Base-by-base conservation (phyloP, 2,113 vertebrate species). In the Meriones unguiculatus region DNA sequence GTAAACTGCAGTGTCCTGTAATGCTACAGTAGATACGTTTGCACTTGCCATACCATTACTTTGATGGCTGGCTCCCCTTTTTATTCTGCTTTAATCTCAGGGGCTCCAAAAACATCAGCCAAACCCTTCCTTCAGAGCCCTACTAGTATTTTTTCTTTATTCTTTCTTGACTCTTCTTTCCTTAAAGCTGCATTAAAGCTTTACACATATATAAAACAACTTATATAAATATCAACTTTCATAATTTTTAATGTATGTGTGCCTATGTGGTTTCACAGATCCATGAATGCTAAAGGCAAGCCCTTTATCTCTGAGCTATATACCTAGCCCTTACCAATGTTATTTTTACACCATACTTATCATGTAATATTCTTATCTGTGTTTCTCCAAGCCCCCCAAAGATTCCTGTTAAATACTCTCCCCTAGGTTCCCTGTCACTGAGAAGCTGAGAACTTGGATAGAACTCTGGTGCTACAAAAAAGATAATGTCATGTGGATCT, bases 1-100 rank as follows among this genome's bases (percentile, higher is more conserved):
- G 4, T 41, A 59, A 59, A 52, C 38, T 5, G n/a, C 24, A 20
- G 24, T 57, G 24, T 4, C 13, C 8, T 75, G 5, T 59, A 18
- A 41, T 35, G 73, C 13, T 72, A 57, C 30, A 57, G 24, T 73
- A 17, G 13, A 28, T 28, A 72, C 4, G 7, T 59, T 73, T 73
- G 4, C 14, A 28, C 7, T 18, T 72, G 25, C 24, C 7, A 54
- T 1, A 6, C 2, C 13, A 70, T 7, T 2, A 35, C 14, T 11
- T 38, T 72, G n/a, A 9, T 24, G 11, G 69, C 14, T 52, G 7
- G 14, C 8, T 70, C 67, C 8, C 15, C 9, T 5, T 0, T 59
- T 30, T 62, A 38, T 59, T 41, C n/a, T 38, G 11, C 7, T 59
- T 30, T 30, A 59, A 38, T 35, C 52, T 57, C 3, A 18, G 7